A percentile compares a stretch with the other conserved stretches of the same genome.
These are phyloP conservation scores for Ceuthmochares aereus DNA, from an alignment of 2,113 vertebrate genomes.

Conservation along the genomic window DNA sequence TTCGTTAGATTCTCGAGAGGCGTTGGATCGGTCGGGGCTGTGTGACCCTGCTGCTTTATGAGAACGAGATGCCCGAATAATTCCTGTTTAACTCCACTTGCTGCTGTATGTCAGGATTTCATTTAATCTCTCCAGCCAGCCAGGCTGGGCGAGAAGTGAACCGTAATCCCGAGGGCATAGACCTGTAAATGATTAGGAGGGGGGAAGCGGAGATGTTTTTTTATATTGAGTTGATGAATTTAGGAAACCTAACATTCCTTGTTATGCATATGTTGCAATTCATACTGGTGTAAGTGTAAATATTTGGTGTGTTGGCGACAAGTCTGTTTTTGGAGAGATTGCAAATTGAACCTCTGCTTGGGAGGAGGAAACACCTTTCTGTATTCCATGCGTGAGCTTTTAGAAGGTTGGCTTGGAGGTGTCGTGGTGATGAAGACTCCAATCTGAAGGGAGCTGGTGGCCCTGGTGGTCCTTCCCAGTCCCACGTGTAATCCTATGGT, in stretches of 20 bases:
- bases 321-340: conserved; percentile 19
- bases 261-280: conserved; percentile 48
- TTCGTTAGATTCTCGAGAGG: not conserved
- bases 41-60: not conserved
- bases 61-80: not conserved
- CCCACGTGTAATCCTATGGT: not conserved
- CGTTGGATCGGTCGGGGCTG: not conserved
- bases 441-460: conserved; percentile 4
- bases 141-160: conserved; percentile 4
- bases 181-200: not conserved
- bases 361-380: conserved; percentile 44
- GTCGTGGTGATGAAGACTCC: conserved; percentile 59
- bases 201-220: not conserved
- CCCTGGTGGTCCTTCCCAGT: conserved; percentile 50
- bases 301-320: conserved; percentile 27
- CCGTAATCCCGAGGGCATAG: not conserved
- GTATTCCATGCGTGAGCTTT: not conserved
- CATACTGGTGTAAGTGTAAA: conserved; percentile 18
- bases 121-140: not conserved
- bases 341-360: conserved; percentile 43
- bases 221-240: not conserved
- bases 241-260: conserved; percentile 41
- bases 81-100: conserved; percentile 29
- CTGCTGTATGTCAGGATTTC: conserved; percentile 51
- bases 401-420: conserved; percentile 45